Base-by-base conservation (phyloP, 2,888 invertebrate species). In the Nasonia oneida region DNA sequence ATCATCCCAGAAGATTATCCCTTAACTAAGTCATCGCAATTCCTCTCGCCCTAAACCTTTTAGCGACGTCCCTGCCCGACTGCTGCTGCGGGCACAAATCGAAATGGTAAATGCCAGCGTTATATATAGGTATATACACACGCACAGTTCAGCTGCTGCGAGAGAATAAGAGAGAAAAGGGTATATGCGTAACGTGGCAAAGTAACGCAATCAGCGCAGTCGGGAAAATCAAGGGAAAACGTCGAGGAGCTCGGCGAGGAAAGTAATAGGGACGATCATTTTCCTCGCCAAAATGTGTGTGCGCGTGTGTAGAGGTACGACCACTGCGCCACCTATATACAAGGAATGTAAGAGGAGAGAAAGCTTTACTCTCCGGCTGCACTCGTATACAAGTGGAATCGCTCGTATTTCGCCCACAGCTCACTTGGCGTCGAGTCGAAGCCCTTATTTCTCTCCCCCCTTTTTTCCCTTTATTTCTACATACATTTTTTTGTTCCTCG, bases 11-110 rank as follows among this genome's bases (percentile, higher is more conserved):
- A 71, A 81, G 64, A 84, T 84, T 81, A 84, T 84, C 84, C 42
- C 61, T 6, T 81, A 84, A 84, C 81, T 39, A 76, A 84, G 57
- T 84, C 76, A 76, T 81, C 71, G 84, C 84, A 80, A 84, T 84
- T 80, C 67, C 39, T 37, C 70, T n/a, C 78, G 18, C 53, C 67
- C n/a, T 73, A 73, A 73, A 42, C 42, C 73, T 73, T 73, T 73
- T 42, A 73, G 42, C 70, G 37, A 3, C 37, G 15, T 33, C 15
- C 0, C 57, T n/a, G 5, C 1, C n/a, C 18, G 4, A 6, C 18
- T n/a, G 57, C 42, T 3, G 37, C 23, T 42, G 2, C 47, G 15
- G 14, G n/a, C 61, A 37, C 29, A 73, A 71, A 78, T 78, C 73
- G 77, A 77, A 67, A 75, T 75, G 67, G 67, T 14, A 33, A 67